Conservation (phyloP, 2,113 vertebrate species). For the Malurus elegans region DNA sequence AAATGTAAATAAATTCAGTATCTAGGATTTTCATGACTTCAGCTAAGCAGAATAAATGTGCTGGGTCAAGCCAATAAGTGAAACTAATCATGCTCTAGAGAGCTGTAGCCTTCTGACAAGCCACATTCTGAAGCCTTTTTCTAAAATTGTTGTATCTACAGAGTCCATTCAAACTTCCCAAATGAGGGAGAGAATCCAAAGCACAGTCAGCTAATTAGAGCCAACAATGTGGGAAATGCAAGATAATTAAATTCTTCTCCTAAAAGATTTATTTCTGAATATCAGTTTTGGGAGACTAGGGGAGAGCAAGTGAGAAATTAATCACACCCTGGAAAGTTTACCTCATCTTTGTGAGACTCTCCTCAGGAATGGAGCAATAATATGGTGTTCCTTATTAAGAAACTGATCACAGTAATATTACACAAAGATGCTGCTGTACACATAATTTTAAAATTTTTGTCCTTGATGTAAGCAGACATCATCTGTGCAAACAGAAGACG, state of each 20-base stretch:
- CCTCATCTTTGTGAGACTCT: background rate
- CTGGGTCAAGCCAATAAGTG: background rate
- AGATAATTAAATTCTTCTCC: conserved; percentile 14
- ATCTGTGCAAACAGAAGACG: background rate
- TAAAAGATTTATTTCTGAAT: conserved; percentile 13
- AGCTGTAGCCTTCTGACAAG: background rate
- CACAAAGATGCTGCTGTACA: background rate
- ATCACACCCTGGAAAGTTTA: background rate
- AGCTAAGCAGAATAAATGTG: background rate
- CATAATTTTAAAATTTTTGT: background rate
- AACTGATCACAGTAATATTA: background rate
- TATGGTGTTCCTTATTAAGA: background rate
- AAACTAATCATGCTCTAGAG: background rate
- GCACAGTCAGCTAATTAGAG: background rate
- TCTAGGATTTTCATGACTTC: background rate
- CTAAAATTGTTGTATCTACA: background rate
- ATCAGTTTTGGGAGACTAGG: background rate
- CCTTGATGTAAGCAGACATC: background rate
- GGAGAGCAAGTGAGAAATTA: background rate
- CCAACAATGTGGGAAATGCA: background rate
- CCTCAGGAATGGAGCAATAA: background rate
- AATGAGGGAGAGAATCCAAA: background rate
- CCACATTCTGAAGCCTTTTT: background rate
- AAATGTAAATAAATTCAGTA: background rate
- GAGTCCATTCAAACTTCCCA: background rate